Evolutionary conservation across 2,113 vertebrate genomes (phyloP), one percentile per base, ranked within the genome.

Genomic region (Vombatus ursinus): DNA sequence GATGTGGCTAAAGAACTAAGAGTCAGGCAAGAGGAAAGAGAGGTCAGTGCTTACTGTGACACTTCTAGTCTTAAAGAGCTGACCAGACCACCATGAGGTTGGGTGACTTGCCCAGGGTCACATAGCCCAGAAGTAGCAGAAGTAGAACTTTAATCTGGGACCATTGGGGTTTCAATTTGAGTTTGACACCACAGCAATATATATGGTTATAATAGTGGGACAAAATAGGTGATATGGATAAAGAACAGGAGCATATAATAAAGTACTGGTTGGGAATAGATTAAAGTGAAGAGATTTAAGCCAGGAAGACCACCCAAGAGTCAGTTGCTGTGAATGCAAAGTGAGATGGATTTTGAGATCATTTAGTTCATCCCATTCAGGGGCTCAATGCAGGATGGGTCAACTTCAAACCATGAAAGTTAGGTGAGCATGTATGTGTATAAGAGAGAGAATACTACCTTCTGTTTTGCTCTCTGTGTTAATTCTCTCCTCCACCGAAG

Each of bases 161-260:
- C 31, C 26, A 37, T 7, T 37, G 10, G 31, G 31, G 11, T 68
- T 68, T 68, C 57, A 31, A 84, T 44, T 44, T 84, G 0, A 19
- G 2, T n/a, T 22, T 44, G n/a, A 44, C 37, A 44, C 16, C n/a
- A 84, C 16, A 84, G 68, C 37, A 84, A 84, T 44, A 84, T 44
- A 44, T 44, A 44, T 84, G 19, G 37, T 44, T 84, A 22, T 84
- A 84, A 84, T 44, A 84, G 19, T 44, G 1, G 37, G 14, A 44
- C 16, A 84, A 84, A 84, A 95, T 84, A 94, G 28, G 23, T 91
- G 94, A 25, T 48, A 47, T 49, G 14, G 23, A 90, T 92, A 92
- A 54, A 94, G 52, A 52, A 47, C 3, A 48, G 48, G 7, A 95
- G 9, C 51, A 77, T 77, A 52, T 51, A 57, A 52, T 24, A 53